Conservation (phyloP, 2,888 invertebrate species). For the Lasius fuliginosus region DNA sequence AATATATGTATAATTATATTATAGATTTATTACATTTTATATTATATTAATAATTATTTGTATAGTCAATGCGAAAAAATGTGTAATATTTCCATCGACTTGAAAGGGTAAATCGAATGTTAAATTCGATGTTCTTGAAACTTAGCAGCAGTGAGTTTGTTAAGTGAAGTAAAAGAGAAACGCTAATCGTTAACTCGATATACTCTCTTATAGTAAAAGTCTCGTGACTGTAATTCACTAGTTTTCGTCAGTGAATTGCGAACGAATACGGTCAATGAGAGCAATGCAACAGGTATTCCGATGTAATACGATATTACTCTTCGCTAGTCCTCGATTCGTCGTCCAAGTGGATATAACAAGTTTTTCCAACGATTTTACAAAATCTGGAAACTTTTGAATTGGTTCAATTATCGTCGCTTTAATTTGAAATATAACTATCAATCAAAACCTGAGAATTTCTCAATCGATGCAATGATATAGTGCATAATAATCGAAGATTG, state of each 20-base stretch:
- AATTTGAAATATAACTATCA: conserved; percentile 5
- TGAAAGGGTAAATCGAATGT: background rate
- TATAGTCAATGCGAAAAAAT: background rate
- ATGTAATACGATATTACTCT: conserved; percentile 54
- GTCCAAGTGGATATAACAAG: conserved; percentile 35
- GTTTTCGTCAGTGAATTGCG: conserved; percentile 49
- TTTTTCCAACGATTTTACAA: conserved; percentile 29
- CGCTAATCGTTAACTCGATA: conserved; percentile 45
- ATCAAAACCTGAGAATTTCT: conserved; percentile 5
- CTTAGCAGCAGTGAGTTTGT: background rate
- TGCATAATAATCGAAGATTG: background rate
- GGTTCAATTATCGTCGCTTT: conserved; percentile 16
- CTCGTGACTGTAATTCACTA: conserved; percentile 34
- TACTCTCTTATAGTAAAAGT: conserved; percentile 21
- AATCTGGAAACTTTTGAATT: conserved; percentile 20
- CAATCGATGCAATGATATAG: background rate
- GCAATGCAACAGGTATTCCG: conserved; percentile 53
- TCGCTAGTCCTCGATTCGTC: conserved; percentile 35
- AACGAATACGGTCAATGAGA: conserved; percentile 52
- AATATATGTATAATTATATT: background rate
- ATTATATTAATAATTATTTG: background rate
- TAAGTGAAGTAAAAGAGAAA: conserved; percentile 38
- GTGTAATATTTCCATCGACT: background rate
- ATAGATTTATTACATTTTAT: background rate
- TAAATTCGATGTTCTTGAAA: conserved; percentile 15